Evolutionary conservation across 2,113 vertebrate genomes (phyloP).

Genomic region (Lophotis ruficrista): DNA sequence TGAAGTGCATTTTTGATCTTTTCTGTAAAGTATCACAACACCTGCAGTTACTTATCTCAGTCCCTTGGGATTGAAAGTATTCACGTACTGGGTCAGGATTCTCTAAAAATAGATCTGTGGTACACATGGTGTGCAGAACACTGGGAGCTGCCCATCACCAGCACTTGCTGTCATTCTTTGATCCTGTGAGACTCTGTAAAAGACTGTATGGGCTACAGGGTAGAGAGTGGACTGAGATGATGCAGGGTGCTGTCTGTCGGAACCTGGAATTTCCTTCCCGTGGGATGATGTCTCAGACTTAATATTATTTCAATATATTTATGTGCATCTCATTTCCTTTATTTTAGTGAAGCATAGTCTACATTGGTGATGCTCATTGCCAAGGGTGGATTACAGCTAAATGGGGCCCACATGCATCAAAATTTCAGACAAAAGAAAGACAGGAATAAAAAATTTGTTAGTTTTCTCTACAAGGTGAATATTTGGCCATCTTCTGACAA

Average conservation of each 20-base stretch:
- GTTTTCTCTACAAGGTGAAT: background rate
- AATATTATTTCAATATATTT: background rate
- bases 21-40: background rate
- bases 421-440: background rate
- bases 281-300: background rate
- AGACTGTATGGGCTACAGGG: background rate
- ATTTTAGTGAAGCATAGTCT: background rate
- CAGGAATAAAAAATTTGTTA: background rate
- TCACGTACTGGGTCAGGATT: background rate
- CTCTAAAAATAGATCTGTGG: background rate
- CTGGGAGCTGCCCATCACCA: background rate
- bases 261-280: conserved; percentile 52
- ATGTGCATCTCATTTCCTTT: conserved; percentile 58
- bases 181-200: background rate
- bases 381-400: conserved; percentile 18
- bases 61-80: background rate
- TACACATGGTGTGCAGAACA: background rate
- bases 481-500: background rate
- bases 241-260: background rate
- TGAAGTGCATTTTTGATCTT: background rate
- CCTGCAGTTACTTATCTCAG: background rate
- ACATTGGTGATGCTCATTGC: background rate
- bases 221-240: background rate
- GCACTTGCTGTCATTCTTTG: fast-evolving
- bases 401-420: conserved; percentile 9